Conservation (phyloP, 2,888 invertebrate species). For the Eilema sororculum region DNA sequence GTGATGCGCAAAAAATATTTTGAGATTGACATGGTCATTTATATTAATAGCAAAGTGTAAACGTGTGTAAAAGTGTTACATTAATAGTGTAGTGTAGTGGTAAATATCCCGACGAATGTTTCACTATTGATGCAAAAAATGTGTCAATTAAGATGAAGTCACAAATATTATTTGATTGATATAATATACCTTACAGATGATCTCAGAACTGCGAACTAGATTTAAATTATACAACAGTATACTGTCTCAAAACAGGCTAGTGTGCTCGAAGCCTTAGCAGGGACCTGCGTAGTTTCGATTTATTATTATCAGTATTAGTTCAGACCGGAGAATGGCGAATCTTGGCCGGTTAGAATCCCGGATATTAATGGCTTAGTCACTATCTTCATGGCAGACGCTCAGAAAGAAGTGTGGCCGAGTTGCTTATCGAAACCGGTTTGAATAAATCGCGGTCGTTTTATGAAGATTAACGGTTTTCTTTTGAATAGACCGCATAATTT, state of each 20-base stretch:
- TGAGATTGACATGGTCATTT: no score
- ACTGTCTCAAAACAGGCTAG: not conserved
- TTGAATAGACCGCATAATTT: conserved; percentile 2
- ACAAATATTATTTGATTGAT: no score
- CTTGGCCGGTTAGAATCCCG: conserved; percentile 14
- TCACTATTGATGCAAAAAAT: no score
- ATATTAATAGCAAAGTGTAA: no score
- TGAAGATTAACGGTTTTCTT: not conserved
- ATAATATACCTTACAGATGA: not conserved
- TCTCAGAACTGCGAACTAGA: not conserved
- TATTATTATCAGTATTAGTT: conserved; percentile 47
- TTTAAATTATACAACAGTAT: not conserved
- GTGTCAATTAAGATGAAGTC: no score
- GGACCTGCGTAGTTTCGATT: conserved; percentile 27
- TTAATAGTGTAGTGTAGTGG: no score
- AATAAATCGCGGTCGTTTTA: not conserved
- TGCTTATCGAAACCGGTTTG: conserved; percentile 16
- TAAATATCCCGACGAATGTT: no score
- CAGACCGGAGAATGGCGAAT: conserved; percentile 23
- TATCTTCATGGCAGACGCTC: conserved; percentile 19
- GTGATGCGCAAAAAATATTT: no score
- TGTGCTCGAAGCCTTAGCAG: not conserved
- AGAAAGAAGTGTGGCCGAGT: conserved; percentile 23
- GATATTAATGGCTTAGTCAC: conserved; percentile 27
- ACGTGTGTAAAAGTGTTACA: no score